A percentile compares a stretch with the other conserved stretches of the same genome.
These are phyloP conservation scores for Urocitellus parryii DNA, from an alignment of 2,113 vertebrate genomes.

Conservation along the genomic window DNA sequence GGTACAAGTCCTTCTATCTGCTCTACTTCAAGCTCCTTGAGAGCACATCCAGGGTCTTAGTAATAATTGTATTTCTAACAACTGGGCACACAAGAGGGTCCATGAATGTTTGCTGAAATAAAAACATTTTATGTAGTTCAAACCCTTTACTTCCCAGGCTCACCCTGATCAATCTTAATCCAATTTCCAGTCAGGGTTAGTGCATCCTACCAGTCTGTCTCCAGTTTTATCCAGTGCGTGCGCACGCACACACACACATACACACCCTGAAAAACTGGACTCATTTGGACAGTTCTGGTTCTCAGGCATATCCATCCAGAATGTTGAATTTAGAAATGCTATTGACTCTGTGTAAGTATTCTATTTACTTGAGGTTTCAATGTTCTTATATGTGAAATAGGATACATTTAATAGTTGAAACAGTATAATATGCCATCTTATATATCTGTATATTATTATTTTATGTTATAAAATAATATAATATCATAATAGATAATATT, in stretches of 20 bases:
- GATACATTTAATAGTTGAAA: neutral
- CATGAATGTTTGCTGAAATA: neutral
- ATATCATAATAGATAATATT: no score
- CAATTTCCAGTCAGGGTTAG: neutral
- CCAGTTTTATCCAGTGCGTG: neutral
- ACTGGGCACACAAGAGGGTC: neutral
- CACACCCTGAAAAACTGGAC: neutral
- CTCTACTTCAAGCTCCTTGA: neutral
- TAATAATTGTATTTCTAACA: neutral
- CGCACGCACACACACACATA: neutral
- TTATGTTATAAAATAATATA: neutral
- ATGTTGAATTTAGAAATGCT: neutral
- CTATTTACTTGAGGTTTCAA: neutral
- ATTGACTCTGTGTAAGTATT: neutral
- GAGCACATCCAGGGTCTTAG: neutral
- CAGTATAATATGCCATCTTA: neutral
- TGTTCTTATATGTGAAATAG: neutral
- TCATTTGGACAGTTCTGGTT: neutral
- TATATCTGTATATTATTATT: neutral
- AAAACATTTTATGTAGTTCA: constrained; percentile 16
- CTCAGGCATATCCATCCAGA: neutral
- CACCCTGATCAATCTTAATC: neutral
- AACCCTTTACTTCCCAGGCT: neutral
- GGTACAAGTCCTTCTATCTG: neutral
- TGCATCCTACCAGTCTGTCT: neutral